These are phyloP conservation scores for Cinclus mexicanus DNA, from an alignment of 2,113 vertebrate genomes.

Conservation along the genomic window DNA sequence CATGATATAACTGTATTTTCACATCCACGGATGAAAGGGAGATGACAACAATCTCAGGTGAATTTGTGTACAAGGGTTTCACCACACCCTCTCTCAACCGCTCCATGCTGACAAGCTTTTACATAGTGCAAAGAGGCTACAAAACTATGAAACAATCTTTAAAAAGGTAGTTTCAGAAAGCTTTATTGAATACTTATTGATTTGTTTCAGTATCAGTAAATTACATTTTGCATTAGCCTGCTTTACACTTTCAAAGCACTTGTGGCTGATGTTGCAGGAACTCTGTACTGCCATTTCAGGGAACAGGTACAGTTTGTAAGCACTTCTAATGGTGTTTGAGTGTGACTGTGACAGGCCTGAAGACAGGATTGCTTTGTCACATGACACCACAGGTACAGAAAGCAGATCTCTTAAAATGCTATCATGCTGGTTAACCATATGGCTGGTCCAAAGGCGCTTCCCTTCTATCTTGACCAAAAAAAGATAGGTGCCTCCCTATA, in stretches of 20 bases:
- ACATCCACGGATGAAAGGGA: not conserved
- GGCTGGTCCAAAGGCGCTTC: not conserved
- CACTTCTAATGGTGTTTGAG: not conserved
- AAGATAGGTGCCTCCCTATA: not conserved
- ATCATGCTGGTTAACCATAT: not conserved
- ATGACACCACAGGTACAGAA: not conserved
- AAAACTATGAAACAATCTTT: not conserved
- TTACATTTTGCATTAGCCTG: not conserved
- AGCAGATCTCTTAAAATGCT: not conserved
- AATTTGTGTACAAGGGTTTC: not conserved
- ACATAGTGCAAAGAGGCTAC: not conserved
- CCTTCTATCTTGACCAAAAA: not conserved
- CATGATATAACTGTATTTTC: not conserved
- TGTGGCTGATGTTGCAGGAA: not conserved
- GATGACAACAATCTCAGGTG: not conserved
- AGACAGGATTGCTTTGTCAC: not conserved
- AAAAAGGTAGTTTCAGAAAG: not conserved
- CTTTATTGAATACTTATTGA: constrained; percentile 33
- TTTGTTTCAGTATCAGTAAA: not conserved
- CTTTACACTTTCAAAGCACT: not conserved
- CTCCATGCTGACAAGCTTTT: not conserved
- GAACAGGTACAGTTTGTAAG: not conserved
- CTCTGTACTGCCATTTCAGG: not conserved
- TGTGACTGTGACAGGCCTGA: not conserved
- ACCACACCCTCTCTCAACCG: not conserved